Base-by-base conservation (phyloP, 2,888 invertebrate species). In the Amphipyra tragopoginis region DNA sequence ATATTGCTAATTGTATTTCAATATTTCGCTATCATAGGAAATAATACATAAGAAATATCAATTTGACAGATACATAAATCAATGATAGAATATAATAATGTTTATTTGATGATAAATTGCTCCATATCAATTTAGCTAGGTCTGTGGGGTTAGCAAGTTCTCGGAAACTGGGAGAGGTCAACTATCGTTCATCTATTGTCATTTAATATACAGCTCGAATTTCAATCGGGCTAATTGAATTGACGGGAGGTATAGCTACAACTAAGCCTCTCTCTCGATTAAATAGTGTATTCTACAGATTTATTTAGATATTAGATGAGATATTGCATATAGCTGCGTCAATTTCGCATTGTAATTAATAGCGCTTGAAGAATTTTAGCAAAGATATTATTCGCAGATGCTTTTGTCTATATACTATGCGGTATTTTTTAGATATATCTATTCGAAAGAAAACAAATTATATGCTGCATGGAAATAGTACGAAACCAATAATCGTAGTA, bases 1-100 rank as follows among this genome's bases (percentile, higher is more conserved):
- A 36, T 4, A 36, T 36, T 36, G 36, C 11, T 1, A 8, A 60
- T 52, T 68, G 51, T 38, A 34, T 47, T 26, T 26, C 6, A 10
- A 36, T 36, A 36, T 36, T 36, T 36, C 39, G 39, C 39, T 39
- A 36, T 36, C 36, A 29, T 29, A 29, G 29, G 21, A 21, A 21
- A 21, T 21, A 21, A 21, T 3, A 21, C 21, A 21, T 3, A 21
- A 21, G 21, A 21, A 21, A 21, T 5, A 33, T 8, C 6, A 33
- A 33, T 33, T 33, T 33, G 38, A n/a, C 7, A 39, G 13, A 39
- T 39, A 5, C 13, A 36, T 36, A 36, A 9, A 36, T 36, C 1
- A 11, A 10, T n/a, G 13, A 13, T 39, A 39, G n/a, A 36, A 40
- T 14, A 14, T 2, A 40, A n/a, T 13, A 39, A 40, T 13, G 13